Conservation (phyloP, 2,113 vertebrate genomes). For the Eudorcas thomsonii region DNA sequence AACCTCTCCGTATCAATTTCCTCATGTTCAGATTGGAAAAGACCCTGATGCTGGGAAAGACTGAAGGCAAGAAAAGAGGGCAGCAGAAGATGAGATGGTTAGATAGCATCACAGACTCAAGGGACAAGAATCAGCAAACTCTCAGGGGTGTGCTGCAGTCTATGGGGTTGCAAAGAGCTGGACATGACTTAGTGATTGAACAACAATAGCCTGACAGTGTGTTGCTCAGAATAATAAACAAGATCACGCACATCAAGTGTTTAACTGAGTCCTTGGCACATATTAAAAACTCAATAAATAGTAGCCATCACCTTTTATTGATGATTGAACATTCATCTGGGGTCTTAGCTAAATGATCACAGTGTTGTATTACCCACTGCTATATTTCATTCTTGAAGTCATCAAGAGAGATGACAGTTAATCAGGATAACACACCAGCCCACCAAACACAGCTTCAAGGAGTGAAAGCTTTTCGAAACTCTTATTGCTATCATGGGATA, state of each 20-base stretch:
- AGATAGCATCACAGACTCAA: neutral
- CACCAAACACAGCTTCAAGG: neutral
- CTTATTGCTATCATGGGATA: neutral
- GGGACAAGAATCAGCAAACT: neutral
- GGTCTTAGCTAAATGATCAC: neutral
- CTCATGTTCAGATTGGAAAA: neutral
- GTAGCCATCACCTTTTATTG: neutral
- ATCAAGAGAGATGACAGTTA: neutral
- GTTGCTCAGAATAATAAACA: neutral
- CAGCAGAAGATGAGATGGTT: neutral
- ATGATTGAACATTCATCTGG: neutral
- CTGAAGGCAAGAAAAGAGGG: neutral
- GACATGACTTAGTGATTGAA: neutral
- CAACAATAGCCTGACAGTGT: neutral
- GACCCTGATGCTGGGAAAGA: neutral
- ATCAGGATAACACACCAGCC: neutral
- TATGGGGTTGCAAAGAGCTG: neutral
- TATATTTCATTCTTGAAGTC: neutral
- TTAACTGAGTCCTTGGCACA: neutral
- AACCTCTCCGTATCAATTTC: neutral
- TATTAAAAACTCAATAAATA: neutral
- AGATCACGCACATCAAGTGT: neutral
- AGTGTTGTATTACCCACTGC: neutral
- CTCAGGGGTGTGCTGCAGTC: neutral
- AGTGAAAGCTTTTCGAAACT: neutral